Evolutionary conservation across 2,113 vertebrate species (phyloP).

Genomic region (Corythornis cristatus): DNA sequence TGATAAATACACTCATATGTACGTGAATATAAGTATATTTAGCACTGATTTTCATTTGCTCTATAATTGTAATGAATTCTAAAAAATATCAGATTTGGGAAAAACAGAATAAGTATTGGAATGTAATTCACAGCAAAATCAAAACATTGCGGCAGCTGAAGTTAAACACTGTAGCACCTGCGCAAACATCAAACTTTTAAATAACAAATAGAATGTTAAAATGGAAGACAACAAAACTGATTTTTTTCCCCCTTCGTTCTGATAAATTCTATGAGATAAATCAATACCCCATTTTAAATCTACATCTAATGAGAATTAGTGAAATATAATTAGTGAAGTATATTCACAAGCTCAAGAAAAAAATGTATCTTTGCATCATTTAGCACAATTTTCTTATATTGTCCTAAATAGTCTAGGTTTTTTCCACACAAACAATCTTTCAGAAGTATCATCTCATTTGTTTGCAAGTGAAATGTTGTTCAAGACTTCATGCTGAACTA

Average conservation of each 20-base stretch:
- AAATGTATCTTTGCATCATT: not conserved
- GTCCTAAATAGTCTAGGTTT: not conserved
- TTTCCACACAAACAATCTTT: not conserved
- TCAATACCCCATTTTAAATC: not conserved
- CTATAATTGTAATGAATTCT: not conserved
- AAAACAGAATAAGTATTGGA: not conserved
- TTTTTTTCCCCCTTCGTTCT: not conserved
- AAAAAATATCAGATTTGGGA: not conserved
- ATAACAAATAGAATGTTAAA: not conserved
- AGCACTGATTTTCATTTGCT: not conserved
- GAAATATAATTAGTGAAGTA: not conserved
- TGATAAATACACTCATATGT: not conserved
- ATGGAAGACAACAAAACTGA: not conserved
- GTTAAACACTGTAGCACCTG: not conserved
- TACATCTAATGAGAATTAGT: not conserved
- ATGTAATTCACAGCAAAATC: not conserved
- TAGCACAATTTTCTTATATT: not conserved
- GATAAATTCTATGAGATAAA: not conserved
- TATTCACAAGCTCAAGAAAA: not conserved
- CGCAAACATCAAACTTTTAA: not conserved
- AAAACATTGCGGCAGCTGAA: not conserved
- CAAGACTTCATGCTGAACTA: not conserved
- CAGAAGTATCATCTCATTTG: not conserved
- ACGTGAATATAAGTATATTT: not conserved
- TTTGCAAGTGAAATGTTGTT: not conserved